Evolutionary conservation across 1,140 invertebrate genomes (phyloP), one percentile per base, ranked within the genome.

Genomic region (Leptopilina boulardi): DNA sequence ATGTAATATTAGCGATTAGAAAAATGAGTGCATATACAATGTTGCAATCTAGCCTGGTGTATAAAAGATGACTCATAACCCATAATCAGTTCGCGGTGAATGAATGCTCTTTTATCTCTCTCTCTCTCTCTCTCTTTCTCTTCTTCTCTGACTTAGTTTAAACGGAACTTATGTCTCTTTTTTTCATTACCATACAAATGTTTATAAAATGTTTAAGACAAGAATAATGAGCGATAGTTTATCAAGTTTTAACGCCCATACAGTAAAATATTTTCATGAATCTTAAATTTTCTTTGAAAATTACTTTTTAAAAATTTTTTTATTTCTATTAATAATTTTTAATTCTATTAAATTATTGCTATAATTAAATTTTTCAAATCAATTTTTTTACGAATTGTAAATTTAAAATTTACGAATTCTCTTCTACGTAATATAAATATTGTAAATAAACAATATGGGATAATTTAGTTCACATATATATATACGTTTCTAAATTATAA

Each of bases 31-130:
- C 15, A 51, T n/a, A n/a, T 51, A 51, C 47, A 51, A 51, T 51
- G 47, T 51, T 51, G 47, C 47, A 51, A 51, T 51, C 13, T 51
- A 18, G 18, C n/a, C 15, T 51, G 47, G 47, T 51, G 47, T 51
- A 51, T n/a, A n/a, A n/a, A n/a, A n/a, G 47, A 51, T 51, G 47
- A 51, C 47, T n/a, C 47, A 51, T 51, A 51, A 51, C 47, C 47
- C 18, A n/a, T 51, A 51, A 51, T 51, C 47, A 51, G 47, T 51
- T 51, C 47, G 47, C 47, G 47, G 47, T 51, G 47, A 51, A 51
- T 51, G 47, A 51, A 51, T 18, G 47, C 47, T 51, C n/a, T 51
- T 51, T 18, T 51, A 51, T 51, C 47, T 51, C 47, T 51, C 47
- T n/a, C n/a, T n/a, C n/a, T n/a, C n/a, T n/a, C n/a, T n/a, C n/a